Evolutionary conservation across 1,140 invertebrate genomes (phyloP).

Genomic region (Lepidurus arcticus): DNA sequence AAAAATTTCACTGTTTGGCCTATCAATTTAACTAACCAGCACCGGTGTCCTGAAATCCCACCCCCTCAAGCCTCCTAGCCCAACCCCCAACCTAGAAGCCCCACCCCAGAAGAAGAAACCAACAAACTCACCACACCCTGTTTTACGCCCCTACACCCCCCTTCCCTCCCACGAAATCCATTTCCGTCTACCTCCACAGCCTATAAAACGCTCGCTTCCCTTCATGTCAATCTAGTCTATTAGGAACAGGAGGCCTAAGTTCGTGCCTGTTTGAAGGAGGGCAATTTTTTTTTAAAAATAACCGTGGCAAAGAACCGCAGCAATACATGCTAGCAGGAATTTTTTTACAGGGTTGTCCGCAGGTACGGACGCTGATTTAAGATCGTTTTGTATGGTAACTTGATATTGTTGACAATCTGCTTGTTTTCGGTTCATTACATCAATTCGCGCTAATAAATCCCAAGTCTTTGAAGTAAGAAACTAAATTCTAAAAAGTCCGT

Average conservation of each 20-base stretch:
- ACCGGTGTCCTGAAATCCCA: not conserved
- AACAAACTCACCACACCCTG: not conserved
- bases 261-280: conserved; percentile 20
- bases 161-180: not conserved
- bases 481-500: too few species aligned
- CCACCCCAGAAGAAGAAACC: too few species aligned
- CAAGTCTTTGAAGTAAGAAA: not conserved
- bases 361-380: conserved; percentile 1
- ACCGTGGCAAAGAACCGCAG: conserved; percentile 15
- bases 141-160: not conserved
- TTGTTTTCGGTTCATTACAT: conserved; percentile 16
- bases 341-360: conserved; percentile 21
- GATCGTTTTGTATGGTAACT: conserved; percentile 22
- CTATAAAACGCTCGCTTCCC: conserved; percentile 21
- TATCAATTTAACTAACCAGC: not conserved
- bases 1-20: not conserved
- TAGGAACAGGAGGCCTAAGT: conserved; percentile 21
- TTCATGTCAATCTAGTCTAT: conserved; percentile 19
- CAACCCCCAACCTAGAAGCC: not conserved
- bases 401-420: conserved; percentile 1
- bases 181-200: conserved; percentile 20
- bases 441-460: conserved; percentile 19
- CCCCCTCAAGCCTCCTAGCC: not conserved
- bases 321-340: not conserved
- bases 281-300: conserved; percentile 14